Conservation (phyloP, 2,113 vertebrate genomes). For the Lepidiolamprologus cunningtoni region DNA sequence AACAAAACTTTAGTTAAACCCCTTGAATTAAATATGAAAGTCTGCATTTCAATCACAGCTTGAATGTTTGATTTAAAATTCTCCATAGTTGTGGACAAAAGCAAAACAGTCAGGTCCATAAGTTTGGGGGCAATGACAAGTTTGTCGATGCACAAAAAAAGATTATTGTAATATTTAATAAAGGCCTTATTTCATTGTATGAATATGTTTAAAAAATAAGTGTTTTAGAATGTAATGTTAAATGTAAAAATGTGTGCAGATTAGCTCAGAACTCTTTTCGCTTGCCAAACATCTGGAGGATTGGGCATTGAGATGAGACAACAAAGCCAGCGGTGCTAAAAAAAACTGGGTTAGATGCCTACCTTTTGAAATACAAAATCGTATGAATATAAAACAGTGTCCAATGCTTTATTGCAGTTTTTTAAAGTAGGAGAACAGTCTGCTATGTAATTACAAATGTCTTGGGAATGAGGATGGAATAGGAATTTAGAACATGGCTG, state of each 20-base stretch:
- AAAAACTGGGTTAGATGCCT: not conserved
- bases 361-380: not conserved
- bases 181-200: not conserved
- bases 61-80: not conserved
- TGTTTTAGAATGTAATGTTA: not conserved
- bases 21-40: not conserved
- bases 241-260: not conserved
- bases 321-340: not conserved
- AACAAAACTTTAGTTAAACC: not conserved
- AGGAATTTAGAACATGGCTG: not conserved
- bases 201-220: not conserved
- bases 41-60: not conserved
- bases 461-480: not conserved
- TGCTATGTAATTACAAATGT: not conserved
- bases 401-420: not conserved
- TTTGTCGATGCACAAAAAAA: not conserved
- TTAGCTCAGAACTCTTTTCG: not conserved
- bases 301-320: not conserved
- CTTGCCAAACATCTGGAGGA: conserved; percentile 24
- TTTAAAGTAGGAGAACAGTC: not conserved
- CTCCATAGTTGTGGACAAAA: not conserved
- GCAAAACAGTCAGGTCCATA: not conserved
- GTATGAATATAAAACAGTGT: not conserved
- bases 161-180: not conserved
- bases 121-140: not conserved